phyloP scores from a whole-genome alignment of 2,888 invertebrate genomes.

The Chrysomela aeneicollis region DNA sequence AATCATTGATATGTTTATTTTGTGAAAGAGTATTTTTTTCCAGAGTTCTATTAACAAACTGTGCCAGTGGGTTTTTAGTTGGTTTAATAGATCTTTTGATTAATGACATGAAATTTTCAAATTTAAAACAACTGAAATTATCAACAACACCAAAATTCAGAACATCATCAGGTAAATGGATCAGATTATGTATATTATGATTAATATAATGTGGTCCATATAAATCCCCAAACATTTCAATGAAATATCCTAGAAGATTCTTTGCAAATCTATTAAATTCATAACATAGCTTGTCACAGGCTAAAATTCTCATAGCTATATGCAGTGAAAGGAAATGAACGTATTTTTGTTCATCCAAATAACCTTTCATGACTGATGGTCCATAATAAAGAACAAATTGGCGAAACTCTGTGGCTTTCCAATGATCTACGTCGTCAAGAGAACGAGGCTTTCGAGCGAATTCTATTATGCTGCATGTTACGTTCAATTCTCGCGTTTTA shows the following conservation, averaged over 20 bases:
- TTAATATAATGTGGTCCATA: conserved; percentile 39
- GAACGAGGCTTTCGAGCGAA: conserved; percentile 15
- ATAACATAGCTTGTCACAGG: neutral
- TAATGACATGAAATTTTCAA: conserved; percentile 12
- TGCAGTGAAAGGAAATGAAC: conserved; percentile 40
- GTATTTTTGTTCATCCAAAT: conserved; percentile 31
- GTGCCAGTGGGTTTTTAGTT: conserved; percentile 8
- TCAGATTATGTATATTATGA: conserved; percentile 30
- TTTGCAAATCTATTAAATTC: conserved; percentile 35
- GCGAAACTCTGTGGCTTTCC: conserved; percentile 46
- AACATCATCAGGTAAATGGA: conserved; percentile 15
- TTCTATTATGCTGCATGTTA: conserved; percentile 17
- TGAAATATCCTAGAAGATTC: conserved; percentile 38
- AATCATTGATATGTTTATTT: neutral
- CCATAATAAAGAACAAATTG: conserved; percentile 44
- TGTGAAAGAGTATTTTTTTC: conserved; percentile 4
- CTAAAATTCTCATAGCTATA: conserved; percentile 40
- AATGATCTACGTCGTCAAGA: conserved; percentile 35
- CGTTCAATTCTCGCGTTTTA: too few relatives aligned
- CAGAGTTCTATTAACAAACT: conserved; percentile 12
- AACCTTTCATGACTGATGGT: conserved; percentile 39
- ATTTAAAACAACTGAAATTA: conserved; percentile 15
- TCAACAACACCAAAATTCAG: conserved; percentile 6
- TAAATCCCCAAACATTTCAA: conserved; percentile 30
- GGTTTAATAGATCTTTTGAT: conserved; percentile 8